Base-by-base conservation (phyloP, 2,888 invertebrate genomes). In the Cerceris ruficornis region DNA sequence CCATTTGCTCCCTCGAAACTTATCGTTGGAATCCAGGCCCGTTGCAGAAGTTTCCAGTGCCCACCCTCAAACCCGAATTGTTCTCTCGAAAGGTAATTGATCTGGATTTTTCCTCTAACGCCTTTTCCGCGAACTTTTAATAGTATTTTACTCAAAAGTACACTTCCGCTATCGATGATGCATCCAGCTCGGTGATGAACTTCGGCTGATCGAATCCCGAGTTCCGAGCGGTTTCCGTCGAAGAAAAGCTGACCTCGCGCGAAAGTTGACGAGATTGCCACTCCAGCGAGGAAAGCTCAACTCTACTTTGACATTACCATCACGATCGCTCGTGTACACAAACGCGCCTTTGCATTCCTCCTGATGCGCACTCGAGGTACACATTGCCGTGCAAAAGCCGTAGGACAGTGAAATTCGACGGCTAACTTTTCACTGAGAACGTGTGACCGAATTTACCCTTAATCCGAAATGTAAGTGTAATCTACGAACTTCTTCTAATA, bases 21-120 rank as follows among this genome's bases (percentile, higher is more conserved):
- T 85, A 59, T 65, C 15, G 41, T 9, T 42, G 67, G 69, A 75
- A 75, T 82, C 77, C 73, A 11, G 13, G 59, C 54, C 42, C 15
- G 42, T 41, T 41, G 41, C 15, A 43, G 41, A 81, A 83, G 58
- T 84, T 77, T 69, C 69, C 69, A 49, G 66, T 69, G 46, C 15
- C 65, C 52, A 54, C 28, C 67, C 69, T 54, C 67, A 28, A 69
- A 68, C 54, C 62, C 77, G 80, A 75, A 85, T 85, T 83, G 83
- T 85, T 85, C 85, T 75, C 70, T 52, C 70, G 81, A 77, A 81
- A 78, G 77, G 85, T 85, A 85, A 85, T 81, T 81, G 85, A 85
- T 85, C 83, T 76, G 81, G 76, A 83, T 80, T 82, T 73, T 76
- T 75, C 58, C 74, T 55, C 80, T 55, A 73, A 39, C 77, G 57